Conservation (phyloP, 2,113 vertebrate genomes). For the Albula glossodonta region DNA sequence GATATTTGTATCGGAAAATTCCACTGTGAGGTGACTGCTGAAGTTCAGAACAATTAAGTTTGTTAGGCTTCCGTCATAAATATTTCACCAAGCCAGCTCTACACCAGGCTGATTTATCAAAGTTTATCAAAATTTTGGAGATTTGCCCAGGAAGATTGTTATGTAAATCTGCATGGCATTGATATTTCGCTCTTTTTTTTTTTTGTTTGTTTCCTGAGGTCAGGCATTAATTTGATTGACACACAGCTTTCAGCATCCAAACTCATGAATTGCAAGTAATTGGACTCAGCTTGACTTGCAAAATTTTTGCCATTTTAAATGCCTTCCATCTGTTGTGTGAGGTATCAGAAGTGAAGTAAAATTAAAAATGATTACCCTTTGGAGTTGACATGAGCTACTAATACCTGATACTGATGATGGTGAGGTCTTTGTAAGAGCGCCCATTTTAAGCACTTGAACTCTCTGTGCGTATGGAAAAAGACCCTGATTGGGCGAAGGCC, state of each 20-base stretch:
- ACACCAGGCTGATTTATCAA: background rate
- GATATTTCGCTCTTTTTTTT: background rate
- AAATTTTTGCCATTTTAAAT: background rate
- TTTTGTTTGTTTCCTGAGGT: background rate
- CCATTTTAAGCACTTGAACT: background rate
- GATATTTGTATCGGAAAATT: conserved; percentile 54
- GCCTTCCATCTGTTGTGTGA: background rate
- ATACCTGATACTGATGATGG: background rate
- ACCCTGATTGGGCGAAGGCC: background rate
- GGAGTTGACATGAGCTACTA: background rate
- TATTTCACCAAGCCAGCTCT: background rate
- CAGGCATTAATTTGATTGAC: background rate
- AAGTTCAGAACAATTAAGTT: background rate
- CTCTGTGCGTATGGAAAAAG: background rate
- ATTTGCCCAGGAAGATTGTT: background rate
- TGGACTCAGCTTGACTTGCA: background rate
- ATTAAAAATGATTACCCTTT: background rate
- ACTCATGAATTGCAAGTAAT: background rate
- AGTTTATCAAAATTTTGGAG: background rate
- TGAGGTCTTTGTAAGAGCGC: background rate
- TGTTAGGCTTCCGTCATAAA: background rate
- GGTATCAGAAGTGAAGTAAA: background rate
- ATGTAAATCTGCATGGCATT: background rate
- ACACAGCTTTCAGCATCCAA: background rate
- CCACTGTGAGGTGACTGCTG: background rate